A percentile compares a stretch with the other conserved stretches of the same genome.
These are phyloP conservation scores for Melanotaenia maccullochi DNA, from an alignment of 2,797 vertebrate species.

Conservation along the genomic window DNA sequence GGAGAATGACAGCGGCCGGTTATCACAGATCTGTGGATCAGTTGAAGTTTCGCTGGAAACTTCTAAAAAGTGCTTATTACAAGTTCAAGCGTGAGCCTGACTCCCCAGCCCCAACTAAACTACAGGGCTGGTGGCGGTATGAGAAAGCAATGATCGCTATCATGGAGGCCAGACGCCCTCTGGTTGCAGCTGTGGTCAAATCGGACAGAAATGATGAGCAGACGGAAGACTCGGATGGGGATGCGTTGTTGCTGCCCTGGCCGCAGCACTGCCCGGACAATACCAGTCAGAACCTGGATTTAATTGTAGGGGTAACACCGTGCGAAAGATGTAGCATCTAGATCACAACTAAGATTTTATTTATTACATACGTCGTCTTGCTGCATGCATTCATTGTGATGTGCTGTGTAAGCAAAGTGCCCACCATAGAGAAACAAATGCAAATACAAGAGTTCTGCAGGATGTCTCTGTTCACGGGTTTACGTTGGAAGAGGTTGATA, in stretches of 20 bases:
- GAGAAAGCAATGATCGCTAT: constrained; percentile 69
- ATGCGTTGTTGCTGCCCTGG: constrained; percentile 58
- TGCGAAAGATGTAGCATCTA: neutral
- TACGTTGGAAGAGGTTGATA: neutral
- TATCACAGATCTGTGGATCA: constrained; percentile 74
- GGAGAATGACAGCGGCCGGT: constrained; percentile 70
- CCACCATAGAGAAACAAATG: neutral
- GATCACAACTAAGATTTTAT: neutral
- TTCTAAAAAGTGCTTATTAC: constrained; percentile 75
- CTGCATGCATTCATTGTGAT: neutral
- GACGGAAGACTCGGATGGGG: constrained; percentile 68
- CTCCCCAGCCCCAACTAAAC: constrained; percentile 49
- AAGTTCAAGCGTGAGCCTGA: constrained; percentile 62
- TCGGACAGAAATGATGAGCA: constrained; percentile 56
- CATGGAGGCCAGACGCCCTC: constrained; percentile 71
- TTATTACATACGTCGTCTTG: neutral
- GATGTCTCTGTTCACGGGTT: neutral
- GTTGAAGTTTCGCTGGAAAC: constrained; percentile 76
- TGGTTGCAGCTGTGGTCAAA: constrained; percentile 54
- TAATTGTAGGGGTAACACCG: constrained; percentile 67
- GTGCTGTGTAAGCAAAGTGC: neutral
- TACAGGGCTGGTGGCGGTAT: constrained; percentile 76
- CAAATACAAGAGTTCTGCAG: neutral
- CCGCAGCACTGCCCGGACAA: constrained; percentile 54
- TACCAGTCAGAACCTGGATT: constrained; percentile 57